phyloP scores from a whole-genome alignment of 2,113 vertebrate genomes.

The Calidris pygmaea region DNA sequence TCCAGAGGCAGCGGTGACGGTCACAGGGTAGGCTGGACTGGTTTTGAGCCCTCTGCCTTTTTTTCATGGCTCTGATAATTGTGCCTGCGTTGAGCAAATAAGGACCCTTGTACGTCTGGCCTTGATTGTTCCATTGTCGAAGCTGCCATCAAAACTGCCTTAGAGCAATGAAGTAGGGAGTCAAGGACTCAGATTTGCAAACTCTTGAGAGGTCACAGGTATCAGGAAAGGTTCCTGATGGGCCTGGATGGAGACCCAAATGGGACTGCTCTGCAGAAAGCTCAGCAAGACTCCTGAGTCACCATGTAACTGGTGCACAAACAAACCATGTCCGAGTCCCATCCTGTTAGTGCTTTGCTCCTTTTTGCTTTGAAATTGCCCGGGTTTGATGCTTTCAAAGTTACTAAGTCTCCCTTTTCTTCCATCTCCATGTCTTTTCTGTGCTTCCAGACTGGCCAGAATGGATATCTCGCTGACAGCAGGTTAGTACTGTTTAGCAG shows the following conservation, averaged over 20 bases:
- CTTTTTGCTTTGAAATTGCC: neutral
- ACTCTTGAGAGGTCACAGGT: neutral
- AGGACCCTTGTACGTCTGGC: neutral
- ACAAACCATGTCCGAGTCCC: neutral
- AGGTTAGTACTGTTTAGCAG: slow-evolving; percentile 82
- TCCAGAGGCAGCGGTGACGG: neutral
- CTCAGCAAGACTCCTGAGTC: neutral
- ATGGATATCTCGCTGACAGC: slow-evolving; percentile 95
- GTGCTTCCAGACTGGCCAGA: slow-evolving; percentile 91
- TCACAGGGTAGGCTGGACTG: neutral
- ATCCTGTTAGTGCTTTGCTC: neutral
- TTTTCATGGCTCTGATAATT: neutral
- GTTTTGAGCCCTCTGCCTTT: neutral
- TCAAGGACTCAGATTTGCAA: neutral
- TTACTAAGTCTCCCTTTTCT: slow-evolving; percentile 65
- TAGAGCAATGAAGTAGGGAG: neutral
- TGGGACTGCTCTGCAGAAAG: neutral
- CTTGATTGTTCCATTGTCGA: neutral
- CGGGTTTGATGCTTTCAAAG: neutral
- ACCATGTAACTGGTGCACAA: neutral
- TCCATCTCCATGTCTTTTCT: neutral
- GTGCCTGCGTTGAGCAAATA: neutral
- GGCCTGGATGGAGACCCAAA: neutral
- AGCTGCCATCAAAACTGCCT: neutral
- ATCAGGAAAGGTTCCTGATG: neutral